These are phyloP conservation scores for Mus spretus DNA, from an alignment of 2,797 vertebrate genomes.

Conservation along the genomic window DNA sequence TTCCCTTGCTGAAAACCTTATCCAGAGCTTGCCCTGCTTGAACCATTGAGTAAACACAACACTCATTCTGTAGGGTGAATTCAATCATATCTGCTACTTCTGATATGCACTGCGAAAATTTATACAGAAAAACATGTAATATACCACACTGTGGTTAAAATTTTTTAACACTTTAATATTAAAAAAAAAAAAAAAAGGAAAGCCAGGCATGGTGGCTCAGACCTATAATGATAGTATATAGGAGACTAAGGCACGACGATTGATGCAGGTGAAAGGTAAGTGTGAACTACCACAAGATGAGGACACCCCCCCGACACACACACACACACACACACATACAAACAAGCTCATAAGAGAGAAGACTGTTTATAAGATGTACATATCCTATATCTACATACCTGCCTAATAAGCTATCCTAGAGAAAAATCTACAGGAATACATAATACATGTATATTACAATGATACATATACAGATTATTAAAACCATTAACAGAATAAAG, in stretches of 20 bases:
- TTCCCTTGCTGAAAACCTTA: background rate
- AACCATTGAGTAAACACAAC: background rate
- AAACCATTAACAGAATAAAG: background rate
- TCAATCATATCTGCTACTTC: background rate
- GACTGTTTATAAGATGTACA: background rate
- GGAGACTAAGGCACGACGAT: background rate
- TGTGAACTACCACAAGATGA: background rate
- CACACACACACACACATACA: background rate
- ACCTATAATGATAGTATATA: background rate
- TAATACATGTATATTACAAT: background rate
- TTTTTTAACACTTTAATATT: slow-evolving; percentile 41
- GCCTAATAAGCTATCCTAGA: background rate
- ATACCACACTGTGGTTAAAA: background rate
- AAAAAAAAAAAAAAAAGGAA: background rate
- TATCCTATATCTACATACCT: background rate
- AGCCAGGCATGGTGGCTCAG: background rate
- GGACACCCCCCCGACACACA: background rate
- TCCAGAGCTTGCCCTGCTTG: background rate
- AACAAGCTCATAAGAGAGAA: background rate
- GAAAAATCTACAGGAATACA: slow-evolving; percentile 3
- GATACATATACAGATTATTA: background rate
- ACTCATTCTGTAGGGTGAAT: background rate
- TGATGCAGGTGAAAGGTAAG: background rate
- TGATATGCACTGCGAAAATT: background rate
- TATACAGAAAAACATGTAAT: slow-evolving; percentile 28